A percentile compares a stretch with the other conserved stretches of the same genome.
phyloP scores from a whole-genome alignment of 2,888 invertebrate genomes.

The Pinctada fucata region DNA sequence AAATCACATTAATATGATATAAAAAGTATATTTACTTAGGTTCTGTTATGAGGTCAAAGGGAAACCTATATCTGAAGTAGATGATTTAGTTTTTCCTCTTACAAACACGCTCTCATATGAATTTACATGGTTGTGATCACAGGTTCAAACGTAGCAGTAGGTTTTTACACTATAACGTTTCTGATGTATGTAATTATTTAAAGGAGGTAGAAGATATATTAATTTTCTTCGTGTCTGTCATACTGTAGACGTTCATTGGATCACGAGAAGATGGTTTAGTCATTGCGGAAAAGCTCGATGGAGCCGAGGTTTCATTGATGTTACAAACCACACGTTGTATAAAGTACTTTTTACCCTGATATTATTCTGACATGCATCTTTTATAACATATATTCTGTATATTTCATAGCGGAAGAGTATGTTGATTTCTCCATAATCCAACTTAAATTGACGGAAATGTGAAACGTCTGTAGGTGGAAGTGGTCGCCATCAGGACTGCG shows the following conservation, averaged over 20 bases:
- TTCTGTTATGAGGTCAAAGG: not conserved
- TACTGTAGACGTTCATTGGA: not conserved
- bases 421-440: too few relatives aligned
- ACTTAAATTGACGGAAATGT: not conserved
- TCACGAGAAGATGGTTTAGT: not conserved
- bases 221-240: not conserved
- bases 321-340: not conserved
- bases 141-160: not conserved
- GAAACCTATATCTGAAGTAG: not conserved
- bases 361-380: not conserved
- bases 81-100: not conserved
- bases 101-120: not conserved
- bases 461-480: not conserved
- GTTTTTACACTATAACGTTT: not conserved
- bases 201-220: not conserved
- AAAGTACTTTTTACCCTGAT: not conserved
- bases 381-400: too few relatives aligned
- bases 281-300: not conserved
- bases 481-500: not conserved
- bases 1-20: not conserved
- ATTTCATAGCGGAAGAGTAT: too few relatives aligned
- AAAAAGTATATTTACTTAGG: not conserved
- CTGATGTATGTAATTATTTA: slow-evolving; percentile 1
- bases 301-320: not conserved
- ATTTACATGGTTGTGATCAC: not conserved